Conservation (phyloP, 2,113 vertebrate genomes). For the Bufo bufo region DNA sequence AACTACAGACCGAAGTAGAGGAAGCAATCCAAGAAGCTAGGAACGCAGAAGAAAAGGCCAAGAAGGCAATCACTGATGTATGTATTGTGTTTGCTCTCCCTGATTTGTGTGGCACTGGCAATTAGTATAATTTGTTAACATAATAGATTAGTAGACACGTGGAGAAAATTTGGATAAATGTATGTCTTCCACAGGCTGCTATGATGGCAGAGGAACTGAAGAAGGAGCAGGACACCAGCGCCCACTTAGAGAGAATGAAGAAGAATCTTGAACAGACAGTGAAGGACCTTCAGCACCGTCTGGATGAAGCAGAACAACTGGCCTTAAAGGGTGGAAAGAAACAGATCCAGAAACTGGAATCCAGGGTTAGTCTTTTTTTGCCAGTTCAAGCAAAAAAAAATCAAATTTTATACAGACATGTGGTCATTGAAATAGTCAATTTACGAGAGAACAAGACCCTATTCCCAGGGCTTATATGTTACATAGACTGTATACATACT, state of each 20-base stretch:
- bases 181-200: constrained; percentile 63
- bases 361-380: constrained; percentile 68
- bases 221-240: constrained; percentile 83
- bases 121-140: background rate
- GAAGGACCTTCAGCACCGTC: constrained; percentile 78
- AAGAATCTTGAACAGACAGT: constrained; percentile 79
- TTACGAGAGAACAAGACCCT: too few species aligned
- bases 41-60: constrained; percentile 73
- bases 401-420: background rate
- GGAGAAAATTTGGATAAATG: background rate
- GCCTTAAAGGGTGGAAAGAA: constrained; percentile 85
- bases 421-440: too few species aligned
- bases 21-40: constrained; percentile 73
- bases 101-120: background rate
- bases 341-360: constrained; percentile 83
- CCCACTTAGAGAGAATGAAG: constrained; percentile 81
- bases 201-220: constrained; percentile 75
- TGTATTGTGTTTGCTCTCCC: constrained; percentile 48
- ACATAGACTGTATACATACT: too few species aligned
- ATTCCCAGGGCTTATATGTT: too few species aligned
- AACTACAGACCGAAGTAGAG: constrained; percentile 74
- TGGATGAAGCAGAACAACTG: constrained; percentile 82
- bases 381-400: background rate
- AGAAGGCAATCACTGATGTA: constrained; percentile 75
- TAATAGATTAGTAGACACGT: background rate